phyloP scores from a whole-genome alignment of 1,140 invertebrate species.

The Oppia nitens region DNA sequence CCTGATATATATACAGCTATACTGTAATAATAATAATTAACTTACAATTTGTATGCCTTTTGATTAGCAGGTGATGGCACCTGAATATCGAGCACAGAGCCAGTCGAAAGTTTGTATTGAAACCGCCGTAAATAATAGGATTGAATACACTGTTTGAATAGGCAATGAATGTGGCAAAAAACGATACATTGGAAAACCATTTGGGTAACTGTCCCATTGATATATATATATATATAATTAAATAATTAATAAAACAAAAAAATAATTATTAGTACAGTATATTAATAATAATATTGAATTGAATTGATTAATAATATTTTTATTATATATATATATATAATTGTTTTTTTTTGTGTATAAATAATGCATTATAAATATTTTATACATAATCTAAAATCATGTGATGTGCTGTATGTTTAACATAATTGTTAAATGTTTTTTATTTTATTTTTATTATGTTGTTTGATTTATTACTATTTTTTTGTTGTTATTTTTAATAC shows the following conservation, averaged over 20 bases:
- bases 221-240: background rate
- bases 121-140: constrained; percentile 34
- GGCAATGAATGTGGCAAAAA: constrained; percentile 31
- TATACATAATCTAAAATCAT: too few species aligned
- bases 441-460: too few species aligned
- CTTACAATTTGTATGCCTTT: background rate
- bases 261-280: constrained; percentile 11
- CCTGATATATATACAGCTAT: too few species aligned
- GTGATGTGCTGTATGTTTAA: too few species aligned
- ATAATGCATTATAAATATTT: too few species aligned
- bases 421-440: too few species aligned
- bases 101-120: constrained; percentile 29
- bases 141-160: constrained; percentile 35
- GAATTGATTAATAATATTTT: too few species aligned
- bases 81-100: constrained; percentile 12
- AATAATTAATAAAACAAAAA: constrained; percentile 16
- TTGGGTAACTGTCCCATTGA: constrained; percentile 26
- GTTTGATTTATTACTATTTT: too few species aligned
- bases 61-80: background rate
- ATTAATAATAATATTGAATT: too few species aligned
- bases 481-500: too few species aligned
- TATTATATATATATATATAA: too few species aligned
- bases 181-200: constrained; percentile 32
- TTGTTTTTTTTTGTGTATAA: too few species aligned
- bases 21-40: background rate